phyloP scores from a whole-genome alignment of 2,888 invertebrate genomes.

The Apodemia zela region DNA sequence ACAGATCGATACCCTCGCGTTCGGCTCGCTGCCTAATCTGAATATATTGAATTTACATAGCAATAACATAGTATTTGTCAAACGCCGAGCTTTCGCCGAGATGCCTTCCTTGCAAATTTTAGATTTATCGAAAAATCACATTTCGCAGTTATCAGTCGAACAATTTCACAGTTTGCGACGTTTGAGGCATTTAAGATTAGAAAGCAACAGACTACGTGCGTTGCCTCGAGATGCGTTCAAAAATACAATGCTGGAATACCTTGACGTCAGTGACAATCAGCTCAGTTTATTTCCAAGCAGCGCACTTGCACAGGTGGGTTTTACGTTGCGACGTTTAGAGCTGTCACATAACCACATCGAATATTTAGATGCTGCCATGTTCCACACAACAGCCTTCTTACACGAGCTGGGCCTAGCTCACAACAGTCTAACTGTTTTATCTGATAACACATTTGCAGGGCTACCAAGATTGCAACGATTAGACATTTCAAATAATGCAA shows the following conservation, averaged over 20 bases:
- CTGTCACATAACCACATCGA: conserved; percentile 88
- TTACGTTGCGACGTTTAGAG: conserved; percentile 86
- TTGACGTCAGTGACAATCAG: conserved; percentile 87
- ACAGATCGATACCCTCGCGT: conserved; percentile 62
- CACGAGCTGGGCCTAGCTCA: conserved; percentile 85
- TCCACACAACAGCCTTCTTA: conserved; percentile 83
- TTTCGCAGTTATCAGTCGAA: conserved; percentile 46
- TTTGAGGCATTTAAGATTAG: conserved; percentile 84
- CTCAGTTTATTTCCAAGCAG: conserved; percentile 86
- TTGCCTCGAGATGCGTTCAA: conserved; percentile 87
- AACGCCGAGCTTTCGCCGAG: conserved; percentile 84
- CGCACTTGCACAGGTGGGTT: conserved; percentile 86
- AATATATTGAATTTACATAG: conserved; percentile 79
- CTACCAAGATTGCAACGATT: conserved; percentile 85
- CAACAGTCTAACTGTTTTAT: conserved; percentile 88
- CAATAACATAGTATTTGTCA: conserved; percentile 83
- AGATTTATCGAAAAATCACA: conserved; percentile 47
- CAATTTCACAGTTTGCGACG: conserved; percentile 79
- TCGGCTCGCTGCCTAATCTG: conserved; percentile 42
- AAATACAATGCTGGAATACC: conserved; percentile 86
- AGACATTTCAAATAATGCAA: conserved; percentile 86
- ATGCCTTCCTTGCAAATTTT: conserved; percentile 46
- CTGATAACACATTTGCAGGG: conserved; percentile 90
- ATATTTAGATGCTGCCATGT: conserved; percentile 90
- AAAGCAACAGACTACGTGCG: conserved; percentile 83